Conservation (phyloP, 2,113 vertebrate genomes). For the Phalacrocorax carbo region DNA sequence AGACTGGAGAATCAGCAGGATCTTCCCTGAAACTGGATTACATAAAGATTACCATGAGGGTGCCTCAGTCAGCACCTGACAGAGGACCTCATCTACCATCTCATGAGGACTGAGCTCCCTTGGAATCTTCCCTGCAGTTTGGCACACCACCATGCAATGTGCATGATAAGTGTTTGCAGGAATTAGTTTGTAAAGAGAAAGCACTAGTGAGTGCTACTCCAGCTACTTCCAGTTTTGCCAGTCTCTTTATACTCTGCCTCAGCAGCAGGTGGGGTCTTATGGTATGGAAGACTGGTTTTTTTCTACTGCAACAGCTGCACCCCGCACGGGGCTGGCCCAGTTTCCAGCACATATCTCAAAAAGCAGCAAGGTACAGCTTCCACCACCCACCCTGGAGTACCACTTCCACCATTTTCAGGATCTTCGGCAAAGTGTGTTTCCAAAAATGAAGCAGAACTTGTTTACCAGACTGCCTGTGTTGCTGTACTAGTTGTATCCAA, state of each 20-base stretch:
- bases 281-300: neutral
- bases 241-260: neutral
- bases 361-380: neutral
- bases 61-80: neutral
- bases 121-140: neutral
- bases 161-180: neutral
- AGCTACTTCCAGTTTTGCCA: neutral
- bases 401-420: neutral
- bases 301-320: neutral
- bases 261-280: neutral
- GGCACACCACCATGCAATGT: too few species aligned
- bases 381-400: neutral
- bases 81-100: neutral
- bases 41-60: neutral
- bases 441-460: neutral
- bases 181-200: neutral
- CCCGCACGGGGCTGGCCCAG: neutral
- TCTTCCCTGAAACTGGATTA: neutral
- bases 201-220: neutral
- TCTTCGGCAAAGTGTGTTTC: neutral
- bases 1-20: neutral
- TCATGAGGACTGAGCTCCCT: neutral
- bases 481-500: neutral
- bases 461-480: neutral
- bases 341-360: neutral